Base-by-base conservation (phyloP, 2,113 vertebrate species). In the Pseudolaguvia tuberculata region DNA sequence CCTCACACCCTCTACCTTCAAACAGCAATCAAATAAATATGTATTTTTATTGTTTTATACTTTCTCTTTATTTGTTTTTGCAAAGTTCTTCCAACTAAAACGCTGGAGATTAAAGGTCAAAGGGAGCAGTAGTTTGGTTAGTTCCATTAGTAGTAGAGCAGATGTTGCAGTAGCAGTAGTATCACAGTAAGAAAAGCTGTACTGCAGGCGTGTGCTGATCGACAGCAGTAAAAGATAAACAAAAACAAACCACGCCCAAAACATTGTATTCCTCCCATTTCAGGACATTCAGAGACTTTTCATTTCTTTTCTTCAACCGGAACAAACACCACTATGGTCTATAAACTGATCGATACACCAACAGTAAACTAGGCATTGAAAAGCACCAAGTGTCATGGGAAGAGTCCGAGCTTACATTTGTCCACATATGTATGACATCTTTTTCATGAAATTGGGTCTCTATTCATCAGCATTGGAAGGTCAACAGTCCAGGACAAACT, bases 101-200 rank as follows among this genome's bases (percentile, higher is more conserved):
- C 89, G 88, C 80, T 92, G 91, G 91, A 91, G 79, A 68, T 70
- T 72, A 83, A 79, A 81, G 80, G 84, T 83, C 66, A 70, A 78
- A 63, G 73, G 81, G 72, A 84, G 86, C 89, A 90, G 89, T 88
- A 92, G 90, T 87, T 89, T 88, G 86, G 86, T 87, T 89, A 86
- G 84, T 84, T 88, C 75, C 83, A 83, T 75, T 89, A 91, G 86
- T 87, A 88, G 87, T 89, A 87, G 87, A 83, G 85, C 58, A 83
- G 85, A 80, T 62, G 88, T 78, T 84, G 88, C 88, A 88, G 86
- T 88, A 89, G 89, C 87, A 92, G 88, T 90, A 91, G 87, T 89
- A 87, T 82, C 84, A 82, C 72, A 84, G 83, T 57, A 71, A 73
- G 81, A 72, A 75, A 83, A 73, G 85, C 78, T 72, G 35, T 66